These are phyloP conservation scores for Enteromius viviparus DNA, from an alignment of 2,797 vertebrate species.

Conservation along the genomic window DNA sequence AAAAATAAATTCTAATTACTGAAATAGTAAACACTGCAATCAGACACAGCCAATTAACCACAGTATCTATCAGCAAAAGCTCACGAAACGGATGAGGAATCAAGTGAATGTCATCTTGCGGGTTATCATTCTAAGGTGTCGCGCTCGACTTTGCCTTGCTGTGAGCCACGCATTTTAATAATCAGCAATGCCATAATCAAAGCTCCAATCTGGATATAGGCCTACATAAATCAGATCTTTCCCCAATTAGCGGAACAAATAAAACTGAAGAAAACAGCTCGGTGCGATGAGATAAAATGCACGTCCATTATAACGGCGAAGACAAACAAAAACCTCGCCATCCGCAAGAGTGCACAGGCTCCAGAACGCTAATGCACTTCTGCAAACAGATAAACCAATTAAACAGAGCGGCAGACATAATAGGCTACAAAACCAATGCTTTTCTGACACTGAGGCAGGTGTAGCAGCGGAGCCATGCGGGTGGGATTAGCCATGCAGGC, in stretches of 20 bases:
- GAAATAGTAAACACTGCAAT: not conserved
- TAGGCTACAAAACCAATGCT: slow-evolving; percentile 41
- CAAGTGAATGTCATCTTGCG: slow-evolving; percentile 9
- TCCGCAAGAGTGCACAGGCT: slow-evolving; percentile 55
- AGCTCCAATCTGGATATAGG: slow-evolving; percentile 11
- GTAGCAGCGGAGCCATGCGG: slow-evolving; percentile 51
- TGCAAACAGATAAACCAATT: slow-evolving; percentile 64
- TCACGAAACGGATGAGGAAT: slow-evolving; percentile 7
- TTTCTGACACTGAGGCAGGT: slow-evolving; percentile 59
- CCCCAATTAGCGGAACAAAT: slow-evolving; percentile 56
- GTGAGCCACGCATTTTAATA: slow-evolving; percentile 40
- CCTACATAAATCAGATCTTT: slow-evolving; percentile 44
- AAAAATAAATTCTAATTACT: not conserved
- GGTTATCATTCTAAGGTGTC: slow-evolving; percentile 33
- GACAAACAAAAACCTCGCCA: slow-evolving; percentile 53
- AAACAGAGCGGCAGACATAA: slow-evolving; percentile 49
- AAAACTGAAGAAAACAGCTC: slow-evolving; percentile 32
- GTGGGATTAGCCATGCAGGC: slow-evolving; percentile 66
- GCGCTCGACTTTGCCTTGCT: slow-evolving; percentile 37
- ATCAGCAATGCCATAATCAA: slow-evolving; percentile 48
- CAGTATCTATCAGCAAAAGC: not conserved
- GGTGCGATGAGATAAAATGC: slow-evolving; percentile 46
- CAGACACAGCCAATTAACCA: not conserved
- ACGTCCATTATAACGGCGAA: slow-evolving; percentile 45
- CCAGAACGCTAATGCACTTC: slow-evolving; percentile 48